Conservation (phyloP, 2,888 invertebrate genomes). For the Criorhina ranunculi region DNA sequence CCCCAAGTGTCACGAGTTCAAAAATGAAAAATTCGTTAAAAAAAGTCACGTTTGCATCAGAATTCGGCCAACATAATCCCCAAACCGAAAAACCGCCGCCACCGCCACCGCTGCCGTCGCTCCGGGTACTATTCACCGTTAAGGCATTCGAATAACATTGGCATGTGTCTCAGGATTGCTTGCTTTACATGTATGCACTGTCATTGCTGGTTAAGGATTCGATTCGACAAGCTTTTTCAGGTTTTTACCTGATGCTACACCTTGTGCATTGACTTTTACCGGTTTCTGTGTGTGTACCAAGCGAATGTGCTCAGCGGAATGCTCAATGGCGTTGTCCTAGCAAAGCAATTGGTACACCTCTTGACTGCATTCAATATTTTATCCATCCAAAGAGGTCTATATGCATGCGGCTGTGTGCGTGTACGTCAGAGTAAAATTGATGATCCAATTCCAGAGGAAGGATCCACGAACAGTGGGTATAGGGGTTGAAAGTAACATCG, state of each 20-base stretch:
- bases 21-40: conserved; percentile 8
- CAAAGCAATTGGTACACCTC: conserved; percentile 49
- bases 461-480: conserved; percentile 25
- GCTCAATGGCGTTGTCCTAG: conserved; percentile 43
- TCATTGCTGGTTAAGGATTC: conserved; percentile 68
- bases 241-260: conserved; percentile 66
- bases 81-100: conserved; percentile 56
- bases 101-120: no score
- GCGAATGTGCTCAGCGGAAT: conserved; percentile 64
- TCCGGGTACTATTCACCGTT: conserved; percentile 30
- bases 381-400: conserved; percentile 32
- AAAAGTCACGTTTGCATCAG: conserved; percentile 71
- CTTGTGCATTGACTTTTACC: conserved; percentile 43
- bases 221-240: conserved; percentile 68
- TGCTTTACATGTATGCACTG: conserved; percentile 42
- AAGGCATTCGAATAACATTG: conserved; percentile 68
- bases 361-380: conserved; percentile 71
- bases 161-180: conserved; percentile 60
- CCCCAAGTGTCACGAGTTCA: neutral
- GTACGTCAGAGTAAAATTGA: conserved; percentile 62
- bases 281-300: conserved; percentile 45
- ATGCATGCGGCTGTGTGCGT: neutral
- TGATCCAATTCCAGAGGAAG: conserved; percentile 67
- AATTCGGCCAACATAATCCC: conserved; percentile 73
- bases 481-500: conserved; percentile 57